These are phyloP conservation scores for Drosophila subsilvestris DNA, from an alignment of 2,888 invertebrate genomes.

Conservation along the genomic window DNA sequence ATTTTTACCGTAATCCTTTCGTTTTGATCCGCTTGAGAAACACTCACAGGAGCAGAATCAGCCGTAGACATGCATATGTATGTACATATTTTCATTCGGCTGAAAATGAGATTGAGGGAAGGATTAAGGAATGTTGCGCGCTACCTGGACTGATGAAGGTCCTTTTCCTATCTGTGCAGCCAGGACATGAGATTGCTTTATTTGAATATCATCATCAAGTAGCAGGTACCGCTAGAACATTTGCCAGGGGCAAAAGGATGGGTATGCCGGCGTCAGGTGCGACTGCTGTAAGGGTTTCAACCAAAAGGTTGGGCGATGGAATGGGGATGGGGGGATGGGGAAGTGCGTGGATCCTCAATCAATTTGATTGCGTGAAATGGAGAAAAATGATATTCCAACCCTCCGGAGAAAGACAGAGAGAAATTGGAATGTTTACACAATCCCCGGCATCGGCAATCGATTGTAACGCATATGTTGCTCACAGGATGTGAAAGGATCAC, in stretches of 20 bases:
- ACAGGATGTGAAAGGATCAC: slow-evolving; percentile 53
- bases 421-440: slow-evolving; percentile 44
- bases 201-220: slow-evolving; percentile 61
- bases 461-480: slow-evolving; percentile 61
- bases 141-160: slow-evolving; percentile 40
- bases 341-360: slow-evolving; percentile 39
- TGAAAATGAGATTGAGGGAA: slow-evolving; percentile 69
- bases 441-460: slow-evolving; percentile 32
- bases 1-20: slow-evolving; percentile 79
- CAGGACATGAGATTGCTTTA: slow-evolving; percentile 69
- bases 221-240: slow-evolving; percentile 38
- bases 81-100: slow-evolving; percentile 73
- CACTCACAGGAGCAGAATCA: slow-evolving; percentile 14
- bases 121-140: slow-evolving; percentile 50
- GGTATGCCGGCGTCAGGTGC: slow-evolving; percentile 58
- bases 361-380: slow-evolving; percentile 71
- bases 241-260: slow-evolving; percentile 7
- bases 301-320: no score
- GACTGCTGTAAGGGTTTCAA: slow-evolving; percentile 36
- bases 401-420: slow-evolving; percentile 21
- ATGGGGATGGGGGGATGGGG: slow-evolving; percentile 9
- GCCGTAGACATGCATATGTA: not conserved
- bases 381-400: slow-evolving; percentile 45
- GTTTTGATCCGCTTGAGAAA: slow-evolving; percentile 77
- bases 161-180: not conserved